phyloP scores from a whole-genome alignment of 2,113 vertebrate genomes.

The Tenebrosternarchus preto region DNA sequence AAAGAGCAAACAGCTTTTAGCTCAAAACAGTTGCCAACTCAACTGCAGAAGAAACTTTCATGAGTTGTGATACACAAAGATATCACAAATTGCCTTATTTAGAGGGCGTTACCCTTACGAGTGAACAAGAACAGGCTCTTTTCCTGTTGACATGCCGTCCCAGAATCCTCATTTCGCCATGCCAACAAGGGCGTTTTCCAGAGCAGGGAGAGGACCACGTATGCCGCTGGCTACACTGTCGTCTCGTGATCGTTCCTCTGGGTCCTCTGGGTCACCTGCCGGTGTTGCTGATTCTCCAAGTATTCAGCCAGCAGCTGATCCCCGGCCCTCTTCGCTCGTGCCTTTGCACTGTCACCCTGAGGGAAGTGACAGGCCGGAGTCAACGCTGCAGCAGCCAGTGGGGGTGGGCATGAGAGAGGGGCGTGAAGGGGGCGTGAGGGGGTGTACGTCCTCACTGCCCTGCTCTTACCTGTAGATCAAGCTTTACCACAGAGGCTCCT shows the following conservation, averaged over 20 bases:
- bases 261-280: slow-evolving; percentile 86
- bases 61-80: slow-evolving; percentile 41
- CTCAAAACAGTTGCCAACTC: background rate
- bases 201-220: background rate
- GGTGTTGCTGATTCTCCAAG: slow-evolving; percentile 85
- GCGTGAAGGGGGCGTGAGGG: too few relatives aligned
- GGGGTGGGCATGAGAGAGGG: too few relatives aligned
- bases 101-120: slow-evolving; percentile 33
- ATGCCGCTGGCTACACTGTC: slow-evolving; percentile 66
- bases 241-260: slow-evolving; percentile 88
- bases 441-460: background rate
- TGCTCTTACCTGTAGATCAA: slow-evolving; percentile 85
- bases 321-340: slow-evolving; percentile 81
- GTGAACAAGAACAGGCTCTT: background rate
- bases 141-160: slow-evolving; percentile 7
- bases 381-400: too few relatives aligned
- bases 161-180: background rate
- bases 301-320: slow-evolving; percentile 83
- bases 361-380: background rate
- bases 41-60: slow-evolving; percentile 40
- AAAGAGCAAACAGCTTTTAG: slow-evolving; percentile 12
- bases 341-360: slow-evolving; percentile 85
- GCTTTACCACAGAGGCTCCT: slow-evolving; percentile 92
- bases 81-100: slow-evolving; percentile 27
- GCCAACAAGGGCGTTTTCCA: slow-evolving; percentile 10